Evolutionary conservation across 2,113 vertebrate genomes (phyloP).

Genomic region (Clarias macrocephalus): DNA sequence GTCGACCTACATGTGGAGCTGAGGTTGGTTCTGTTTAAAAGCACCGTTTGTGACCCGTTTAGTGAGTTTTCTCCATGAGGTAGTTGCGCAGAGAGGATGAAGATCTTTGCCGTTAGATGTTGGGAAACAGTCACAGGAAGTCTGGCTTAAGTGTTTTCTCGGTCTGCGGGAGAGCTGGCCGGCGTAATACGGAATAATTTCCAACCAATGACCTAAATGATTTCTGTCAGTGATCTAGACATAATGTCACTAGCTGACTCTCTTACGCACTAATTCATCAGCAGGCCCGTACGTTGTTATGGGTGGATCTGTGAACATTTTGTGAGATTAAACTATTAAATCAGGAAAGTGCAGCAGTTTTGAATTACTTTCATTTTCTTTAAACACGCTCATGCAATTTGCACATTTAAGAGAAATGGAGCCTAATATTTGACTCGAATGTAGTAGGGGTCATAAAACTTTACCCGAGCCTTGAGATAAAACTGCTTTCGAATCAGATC

Average conservation of each 20-base stretch:
- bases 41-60: conserved; percentile 7
- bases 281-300: neutral
- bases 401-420: neutral
- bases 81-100: neutral
- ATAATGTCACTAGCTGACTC: neutral
- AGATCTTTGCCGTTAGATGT: neutral
- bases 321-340: neutral
- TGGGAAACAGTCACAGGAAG: conserved; percentile 19
- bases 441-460: neutral
- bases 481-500: neutral
- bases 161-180: neutral
- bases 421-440: neutral
- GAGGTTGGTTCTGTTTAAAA: conserved; percentile 33
- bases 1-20: conserved; percentile 27
- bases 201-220: conserved; percentile 4
- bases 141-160: conserved; percentile 14
- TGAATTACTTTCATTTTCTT: neutral
- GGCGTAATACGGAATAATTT: neutral
- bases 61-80: conserved; percentile 4
- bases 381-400: neutral
- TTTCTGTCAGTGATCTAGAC: conserved; percentile 24
- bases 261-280: neutral
- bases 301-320: neutral
- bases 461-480: neutral
- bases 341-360: neutral